These are phyloP conservation scores for Idaea straminata DNA, from an alignment of 2,888 invertebrate genomes.

Conservation along the genomic window DNA sequence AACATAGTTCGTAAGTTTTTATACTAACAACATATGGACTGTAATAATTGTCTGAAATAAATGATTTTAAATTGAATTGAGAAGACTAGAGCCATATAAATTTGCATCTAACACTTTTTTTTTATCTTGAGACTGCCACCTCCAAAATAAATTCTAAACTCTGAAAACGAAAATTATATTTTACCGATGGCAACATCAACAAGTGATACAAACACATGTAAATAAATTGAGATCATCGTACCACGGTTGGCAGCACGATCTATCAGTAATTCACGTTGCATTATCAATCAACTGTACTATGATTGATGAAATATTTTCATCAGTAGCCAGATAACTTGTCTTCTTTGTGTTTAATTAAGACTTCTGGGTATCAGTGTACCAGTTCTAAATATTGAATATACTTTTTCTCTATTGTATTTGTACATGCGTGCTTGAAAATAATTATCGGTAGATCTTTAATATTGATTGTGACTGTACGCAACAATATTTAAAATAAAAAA, in stretches of 20 bases:
- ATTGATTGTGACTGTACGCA: not conserved
- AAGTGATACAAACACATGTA: slow-evolving; percentile 77
- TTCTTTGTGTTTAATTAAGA: slow-evolving; percentile 74
- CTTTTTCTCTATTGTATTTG: slow-evolving; percentile 24
- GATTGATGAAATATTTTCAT: slow-evolving; percentile 77
- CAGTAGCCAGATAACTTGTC: slow-evolving; percentile 78
- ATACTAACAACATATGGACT: no score
- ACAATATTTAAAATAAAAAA: not conserved
- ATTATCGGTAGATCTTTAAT: slow-evolving; percentile 2
- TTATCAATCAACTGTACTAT: slow-evolving; percentile 74
- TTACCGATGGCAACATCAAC: slow-evolving; percentile 71
- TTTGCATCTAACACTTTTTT: no score
- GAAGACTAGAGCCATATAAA: no score
- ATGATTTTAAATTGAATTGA: no score
- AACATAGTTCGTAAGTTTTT: no score
- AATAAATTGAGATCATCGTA: slow-evolving; percentile 76
- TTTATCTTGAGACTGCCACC: slow-evolving; percentile 10
- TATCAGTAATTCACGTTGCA: slow-evolving; percentile 77
- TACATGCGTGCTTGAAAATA: slow-evolving; percentile 20
- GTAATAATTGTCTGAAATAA: no score
- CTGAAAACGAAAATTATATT: slow-evolving; percentile 41
- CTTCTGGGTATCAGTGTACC: slow-evolving; percentile 38
- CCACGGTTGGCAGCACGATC: slow-evolving; percentile 67
- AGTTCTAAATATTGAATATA: slow-evolving; percentile 11
- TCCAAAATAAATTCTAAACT: slow-evolving; percentile 12